Conservation (phyloP, 2,888 invertebrate species). For the Nephrotoma flavescens region DNA sequence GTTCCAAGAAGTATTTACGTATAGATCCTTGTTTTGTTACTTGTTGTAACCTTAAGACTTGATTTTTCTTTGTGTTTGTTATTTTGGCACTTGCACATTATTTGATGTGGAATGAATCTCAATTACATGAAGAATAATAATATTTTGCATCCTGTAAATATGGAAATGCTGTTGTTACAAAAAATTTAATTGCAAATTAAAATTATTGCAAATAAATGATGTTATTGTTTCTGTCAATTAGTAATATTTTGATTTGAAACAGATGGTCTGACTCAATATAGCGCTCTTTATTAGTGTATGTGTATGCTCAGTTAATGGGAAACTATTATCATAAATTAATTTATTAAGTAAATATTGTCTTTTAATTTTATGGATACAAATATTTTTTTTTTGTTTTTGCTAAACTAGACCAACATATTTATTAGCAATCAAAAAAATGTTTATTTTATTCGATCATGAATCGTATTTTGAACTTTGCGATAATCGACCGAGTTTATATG, state of each 20-base stretch:
- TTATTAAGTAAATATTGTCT: not conserved
- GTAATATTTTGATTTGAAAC: not conserved
- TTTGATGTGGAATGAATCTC: no score
- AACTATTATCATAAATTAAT: not conserved
- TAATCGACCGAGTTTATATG: not conserved
- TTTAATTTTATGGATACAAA: not conserved
- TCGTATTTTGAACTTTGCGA: not conserved
- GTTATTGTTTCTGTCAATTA: not conserved
- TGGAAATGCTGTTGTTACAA: not conserved
- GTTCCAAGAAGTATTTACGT: no score
- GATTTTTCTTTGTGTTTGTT: no score
- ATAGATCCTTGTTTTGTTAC: no score
- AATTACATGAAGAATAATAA: not conserved
- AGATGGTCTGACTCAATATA: not conserved
- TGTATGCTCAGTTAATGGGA: not conserved
- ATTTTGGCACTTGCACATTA: no score
- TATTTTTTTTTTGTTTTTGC: not conserved
- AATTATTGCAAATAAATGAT: not conserved
- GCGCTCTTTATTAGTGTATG: not conserved
- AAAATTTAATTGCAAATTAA: not conserved
- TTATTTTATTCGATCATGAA: not conserved
- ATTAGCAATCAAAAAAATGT: not conserved
- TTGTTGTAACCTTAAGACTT: no score
- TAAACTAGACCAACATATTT: not conserved
- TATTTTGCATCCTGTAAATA: not conserved